phyloP scores from a whole-genome alignment of 1,140 invertebrate species.

The Pachyrhynchus sulphureomaculatus region DNA sequence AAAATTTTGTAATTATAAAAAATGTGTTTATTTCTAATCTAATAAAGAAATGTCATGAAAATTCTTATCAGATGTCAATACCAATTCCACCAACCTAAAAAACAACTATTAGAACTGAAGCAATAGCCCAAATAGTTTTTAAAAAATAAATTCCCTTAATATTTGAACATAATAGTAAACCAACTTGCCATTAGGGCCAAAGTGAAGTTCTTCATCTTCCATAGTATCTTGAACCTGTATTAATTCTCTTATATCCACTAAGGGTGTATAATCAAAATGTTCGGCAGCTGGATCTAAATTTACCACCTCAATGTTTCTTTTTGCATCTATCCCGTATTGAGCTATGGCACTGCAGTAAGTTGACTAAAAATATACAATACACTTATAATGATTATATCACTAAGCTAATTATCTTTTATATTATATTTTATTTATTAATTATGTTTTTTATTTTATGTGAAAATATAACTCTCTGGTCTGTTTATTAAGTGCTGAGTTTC shows the following conservation, averaged over 20 bases:
- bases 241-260: slow-evolving; percentile 88
- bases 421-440: background rate
- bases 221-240: slow-evolving; percentile 95
- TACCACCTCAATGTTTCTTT: slow-evolving; percentile 80
- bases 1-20: too few relatives aligned
- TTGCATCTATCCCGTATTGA: slow-evolving; percentile 75
- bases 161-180: too few relatives aligned
- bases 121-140: too few relatives aligned
- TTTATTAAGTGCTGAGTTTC: too few relatives aligned
- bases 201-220: slow-evolving; percentile 92
- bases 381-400: background rate
- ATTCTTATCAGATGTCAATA: too few relatives aligned
- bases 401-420: background rate
- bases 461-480: too few relatives aligned
- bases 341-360: slow-evolving; percentile 93
- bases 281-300: slow-evolving; percentile 99
- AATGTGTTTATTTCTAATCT: too few relatives aligned
- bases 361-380: slow-evolving; percentile 60
- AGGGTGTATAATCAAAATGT: slow-evolving; percentile 86
- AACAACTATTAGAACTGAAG: too few relatives aligned
- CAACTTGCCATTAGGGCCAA: slow-evolving; percentile 87
- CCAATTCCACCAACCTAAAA: too few relatives aligned
- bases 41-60: too few relatives aligned
- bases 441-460: too few relatives aligned
- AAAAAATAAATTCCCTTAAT: too few relatives aligned